Evolutionary conservation across 1,140 invertebrate species (phyloP).

Genomic region (Ridgeia piscesae): DNA sequence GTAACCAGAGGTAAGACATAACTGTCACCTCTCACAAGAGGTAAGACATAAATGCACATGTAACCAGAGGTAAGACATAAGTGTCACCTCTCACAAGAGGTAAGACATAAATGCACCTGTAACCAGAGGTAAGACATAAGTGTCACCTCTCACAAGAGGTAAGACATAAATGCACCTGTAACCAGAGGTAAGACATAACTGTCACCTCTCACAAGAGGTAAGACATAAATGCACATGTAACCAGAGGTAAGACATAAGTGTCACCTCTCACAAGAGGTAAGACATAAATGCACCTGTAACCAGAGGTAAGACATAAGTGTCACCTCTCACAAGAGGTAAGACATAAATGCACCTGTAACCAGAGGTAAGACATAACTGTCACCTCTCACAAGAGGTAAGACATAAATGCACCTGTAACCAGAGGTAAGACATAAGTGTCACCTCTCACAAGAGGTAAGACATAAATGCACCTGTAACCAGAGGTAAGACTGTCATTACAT

Average conservation of each 20-base stretch:
- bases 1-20: background rate
- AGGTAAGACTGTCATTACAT: background rate
- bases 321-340: background rate
- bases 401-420: conserved; percentile 18
- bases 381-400: conserved; percentile 15
- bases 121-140: conserved; percentile 17
- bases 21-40: background rate
- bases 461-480: background rate
- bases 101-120: conserved; percentile 19
- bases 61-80: conserved; percentile 24
- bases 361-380: conserved; percentile 20
- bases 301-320: background rate
- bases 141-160: background rate
- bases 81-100: conserved; percentile 6
- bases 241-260: background rate
- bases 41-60: conserved; percentile 14
- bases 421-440: conserved; percentile 9
- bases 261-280: background rate
- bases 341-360: conserved; percentile 20
- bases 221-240: no score
- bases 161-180: background rate
- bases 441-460: background rate
- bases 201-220: background rate
- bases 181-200: background rate
- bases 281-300: background rate